Evolutionary conservation across 2,113 vertebrate species (phyloP), one percentile per base, ranked within the genome.

Genomic region (Nycticorax nycticorax): DNA sequence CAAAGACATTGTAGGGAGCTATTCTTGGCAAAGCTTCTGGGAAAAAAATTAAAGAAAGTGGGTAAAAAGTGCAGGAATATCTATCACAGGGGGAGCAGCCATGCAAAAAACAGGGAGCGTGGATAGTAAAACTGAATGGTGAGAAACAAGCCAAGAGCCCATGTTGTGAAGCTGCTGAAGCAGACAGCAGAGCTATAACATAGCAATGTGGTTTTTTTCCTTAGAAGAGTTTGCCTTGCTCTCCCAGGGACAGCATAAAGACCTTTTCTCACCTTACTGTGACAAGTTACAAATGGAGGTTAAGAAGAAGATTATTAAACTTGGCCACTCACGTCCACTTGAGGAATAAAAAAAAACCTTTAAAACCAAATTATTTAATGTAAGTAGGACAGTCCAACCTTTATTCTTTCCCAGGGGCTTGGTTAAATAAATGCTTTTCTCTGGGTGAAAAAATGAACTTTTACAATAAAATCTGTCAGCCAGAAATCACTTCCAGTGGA

Each of bases 341-440:
- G 48, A 95, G 63, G 50, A 73, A 72, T 72, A 67, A 85, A 74
- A 79, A 79, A 28, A 59, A 4, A 10, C 47, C 11, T 82, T 91
- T 68, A 47, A 62, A 53, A 32, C 0, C 17, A 63, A 91, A 77
- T 91, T 39, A 59, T 85, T 76, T 91, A 8, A 55, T 85, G 4
- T 77, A 89, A 91, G 68, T 35, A 92, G 63, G 80, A 79, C 73
- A 75, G 28, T 47, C 23, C 74, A 72, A 55, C n/a, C 37, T 94
- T 85, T 77, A 41, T 74, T 78, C 69, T 78, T 84, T 89, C 60
- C 47, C 39, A 47, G 52, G 10, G 41, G 12, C 27, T 85, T 85
- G 27, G 71, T 56, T 82, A 92, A 87, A 91, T 32, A 93, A 77
- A 78, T 72, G 48, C 19, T 68, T 89, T 89, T 75, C 64, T 82